Evolutionary conservation across 1,140 invertebrate genomes (phyloP).

Genomic region (Battus philenor): DNA sequence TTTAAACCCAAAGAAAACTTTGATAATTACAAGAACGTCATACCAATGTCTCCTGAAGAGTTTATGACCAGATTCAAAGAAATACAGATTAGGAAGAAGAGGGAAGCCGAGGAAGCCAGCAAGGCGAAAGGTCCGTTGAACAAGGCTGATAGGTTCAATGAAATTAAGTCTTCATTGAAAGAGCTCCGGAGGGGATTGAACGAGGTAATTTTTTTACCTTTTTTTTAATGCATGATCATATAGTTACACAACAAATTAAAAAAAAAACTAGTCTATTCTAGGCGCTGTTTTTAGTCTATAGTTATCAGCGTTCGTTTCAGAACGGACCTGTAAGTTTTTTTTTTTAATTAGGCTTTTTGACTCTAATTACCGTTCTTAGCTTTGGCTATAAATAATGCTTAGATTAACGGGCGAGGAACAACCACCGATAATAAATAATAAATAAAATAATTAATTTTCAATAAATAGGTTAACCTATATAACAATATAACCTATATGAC

Average conservation of each 20-base stretch:
- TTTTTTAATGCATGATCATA: too few relatives aligned
- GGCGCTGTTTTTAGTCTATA: constrained; percentile 13
- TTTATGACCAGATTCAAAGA: constrained; percentile 42
- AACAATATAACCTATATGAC: too few relatives aligned
- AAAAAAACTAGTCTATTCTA: not conserved
- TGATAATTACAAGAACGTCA: constrained; percentile 38
- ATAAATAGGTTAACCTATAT: too few relatives aligned
- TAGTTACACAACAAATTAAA: not conserved
- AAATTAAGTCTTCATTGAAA: constrained; percentile 51
- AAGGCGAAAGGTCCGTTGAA: not conserved
- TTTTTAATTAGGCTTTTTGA: too few relatives aligned
- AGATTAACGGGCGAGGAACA: too few relatives aligned
- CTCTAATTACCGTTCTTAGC: too few relatives aligned
- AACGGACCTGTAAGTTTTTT: too few relatives aligned
- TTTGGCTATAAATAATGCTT: too few relatives aligned
- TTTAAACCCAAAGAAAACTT: constrained; percentile 27
- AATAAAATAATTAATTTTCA: too few relatives aligned
- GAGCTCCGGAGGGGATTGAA: constrained; percentile 48
- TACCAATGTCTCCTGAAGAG: constrained; percentile 48
- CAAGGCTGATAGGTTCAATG: constrained; percentile 40
- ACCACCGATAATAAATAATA: too few relatives aligned
- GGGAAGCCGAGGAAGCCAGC: not conserved
- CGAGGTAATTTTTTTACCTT: constrained; percentile 32
- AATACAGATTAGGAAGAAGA: constrained; percentile 28
- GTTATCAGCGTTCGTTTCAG: too few relatives aligned